Conservation (phyloP, 2,888 invertebrate species). For the Synergus laeviventris region DNA sequence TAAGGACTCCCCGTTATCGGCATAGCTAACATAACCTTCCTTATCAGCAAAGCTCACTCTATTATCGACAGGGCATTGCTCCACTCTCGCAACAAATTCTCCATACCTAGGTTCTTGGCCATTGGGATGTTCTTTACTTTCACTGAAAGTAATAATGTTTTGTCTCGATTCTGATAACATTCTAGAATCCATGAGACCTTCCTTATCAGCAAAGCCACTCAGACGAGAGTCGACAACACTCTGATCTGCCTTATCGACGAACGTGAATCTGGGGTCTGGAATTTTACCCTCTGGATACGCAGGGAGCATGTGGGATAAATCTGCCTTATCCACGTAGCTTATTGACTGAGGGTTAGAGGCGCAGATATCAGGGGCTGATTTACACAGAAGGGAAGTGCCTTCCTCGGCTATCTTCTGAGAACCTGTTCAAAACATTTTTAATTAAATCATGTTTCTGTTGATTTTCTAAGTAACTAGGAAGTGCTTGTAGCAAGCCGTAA, state of each 20-base stretch:
- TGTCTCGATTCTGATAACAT: slow-evolving; percentile 72
- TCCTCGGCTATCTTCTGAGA: slow-evolving; percentile 70
- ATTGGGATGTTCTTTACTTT: slow-evolving; percentile 67
- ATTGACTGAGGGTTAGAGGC: slow-evolving; percentile 73
- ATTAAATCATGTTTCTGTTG: slow-evolving; percentile 15
- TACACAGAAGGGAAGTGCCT: slow-evolving; percentile 72
- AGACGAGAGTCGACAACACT: slow-evolving; percentile 70
- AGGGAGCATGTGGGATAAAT: slow-evolving; percentile 72
- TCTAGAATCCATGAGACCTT: slow-evolving; percentile 72
- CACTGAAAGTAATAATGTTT: slow-evolving; percentile 72
- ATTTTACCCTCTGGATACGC: slow-evolving; percentile 69
- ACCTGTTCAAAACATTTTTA: slow-evolving; percentile 52
- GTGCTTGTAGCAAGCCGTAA: neutral
- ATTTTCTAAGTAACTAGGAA: neutral
- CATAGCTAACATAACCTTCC: slow-evolving; percentile 61
- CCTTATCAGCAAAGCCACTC: slow-evolving; percentile 73
- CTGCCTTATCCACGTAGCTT: slow-evolving; percentile 74
- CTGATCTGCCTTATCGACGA: slow-evolving; percentile 68
- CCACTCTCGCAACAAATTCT: slow-evolving; percentile 24
- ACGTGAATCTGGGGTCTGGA: slow-evolving; percentile 68
- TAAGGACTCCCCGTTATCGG: slow-evolving; percentile 65
- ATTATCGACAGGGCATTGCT: neutral
- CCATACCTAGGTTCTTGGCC: slow-evolving; percentile 62
- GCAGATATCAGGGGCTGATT: slow-evolving; percentile 74
- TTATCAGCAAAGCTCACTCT: slow-evolving; percentile 60